Evolutionary conservation across 2,888 invertebrate genomes (phyloP).

Genomic region (Caenorhabditis sp.): DNA sequence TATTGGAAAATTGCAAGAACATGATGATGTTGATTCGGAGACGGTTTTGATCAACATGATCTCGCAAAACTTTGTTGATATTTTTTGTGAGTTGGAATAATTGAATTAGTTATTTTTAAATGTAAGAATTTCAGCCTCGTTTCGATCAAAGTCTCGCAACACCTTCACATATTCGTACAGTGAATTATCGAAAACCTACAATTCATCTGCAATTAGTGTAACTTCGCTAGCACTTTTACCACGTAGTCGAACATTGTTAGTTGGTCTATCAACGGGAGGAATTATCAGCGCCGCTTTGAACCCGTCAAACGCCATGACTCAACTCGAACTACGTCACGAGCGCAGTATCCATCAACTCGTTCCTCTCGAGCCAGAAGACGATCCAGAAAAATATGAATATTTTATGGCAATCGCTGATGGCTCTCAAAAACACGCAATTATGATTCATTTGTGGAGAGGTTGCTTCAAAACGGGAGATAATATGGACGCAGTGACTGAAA

Average conservation of each 20-base stretch:
- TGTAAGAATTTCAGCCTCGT: conserved; percentile 10
- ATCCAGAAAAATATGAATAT: conserved; percentile 41
- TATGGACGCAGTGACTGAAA: not conserved
- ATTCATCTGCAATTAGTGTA: conserved; percentile 5
- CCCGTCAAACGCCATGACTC: conserved; percentile 28
- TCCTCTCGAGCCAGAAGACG: conserved; percentile 39
- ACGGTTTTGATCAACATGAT: not conserved
- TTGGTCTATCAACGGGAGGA: conserved; percentile 42
- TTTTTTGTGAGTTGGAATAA: conserved; percentile 2
- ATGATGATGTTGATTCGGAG: not conserved
- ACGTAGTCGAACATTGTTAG: conserved; percentile 32
- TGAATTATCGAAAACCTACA: conserved; percentile 5
- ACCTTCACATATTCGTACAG: not conserved
- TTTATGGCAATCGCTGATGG: conserved; percentile 30
- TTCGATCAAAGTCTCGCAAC: not conserved
- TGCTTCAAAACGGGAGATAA: conserved; percentile 2
- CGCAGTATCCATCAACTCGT: conserved; percentile 20
- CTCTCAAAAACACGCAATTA: conserved; percentile 29
- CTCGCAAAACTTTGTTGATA: conserved; percentile 3
- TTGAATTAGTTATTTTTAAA: not conserved
- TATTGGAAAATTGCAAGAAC: not conserved
- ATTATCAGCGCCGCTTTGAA: conserved; percentile 30
- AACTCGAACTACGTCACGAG: conserved; percentile 18
- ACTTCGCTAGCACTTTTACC: conserved; percentile 32
- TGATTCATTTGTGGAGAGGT: conserved; percentile 34